Conservation (phyloP, 2,113 vertebrate species). For the Thermophis baileyi region DNA sequence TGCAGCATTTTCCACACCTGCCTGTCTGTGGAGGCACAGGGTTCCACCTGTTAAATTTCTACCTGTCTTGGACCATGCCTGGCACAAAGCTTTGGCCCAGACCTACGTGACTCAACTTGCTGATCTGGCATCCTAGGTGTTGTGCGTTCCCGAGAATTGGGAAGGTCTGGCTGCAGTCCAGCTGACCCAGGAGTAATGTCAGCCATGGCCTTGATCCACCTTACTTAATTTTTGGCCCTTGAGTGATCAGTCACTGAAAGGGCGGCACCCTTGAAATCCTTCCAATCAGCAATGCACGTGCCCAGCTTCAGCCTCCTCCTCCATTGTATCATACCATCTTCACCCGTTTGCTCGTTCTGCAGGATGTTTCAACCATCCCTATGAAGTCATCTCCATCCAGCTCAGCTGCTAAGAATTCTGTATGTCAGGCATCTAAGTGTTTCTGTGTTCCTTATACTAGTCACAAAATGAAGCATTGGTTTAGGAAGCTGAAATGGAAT, state of each 20-base stretch:
- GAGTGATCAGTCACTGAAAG: not conserved
- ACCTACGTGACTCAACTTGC: not conserved
- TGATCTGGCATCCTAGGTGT: not conserved
- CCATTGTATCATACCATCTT: not conserved
- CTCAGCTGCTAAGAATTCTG: not conserved
- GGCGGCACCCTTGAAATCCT: not conserved
- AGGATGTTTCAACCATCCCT: not conserved
- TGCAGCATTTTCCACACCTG: not conserved
- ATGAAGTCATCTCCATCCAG: not conserved
- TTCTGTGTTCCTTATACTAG: not conserved
- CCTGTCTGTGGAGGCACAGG: not conserved
- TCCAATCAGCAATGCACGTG: not conserved
- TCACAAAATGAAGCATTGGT: not conserved
- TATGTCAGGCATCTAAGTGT: not conserved
- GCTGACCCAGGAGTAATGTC: not conserved
- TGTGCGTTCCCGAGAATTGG: not conserved
- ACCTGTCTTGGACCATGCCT: not conserved
- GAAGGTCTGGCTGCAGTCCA: not conserved
- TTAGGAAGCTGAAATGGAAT: not conserved
- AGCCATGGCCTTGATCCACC: not conserved
- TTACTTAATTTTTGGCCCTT: slow-evolving; percentile 3
- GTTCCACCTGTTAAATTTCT: not conserved
- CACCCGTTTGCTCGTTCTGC: not conserved
- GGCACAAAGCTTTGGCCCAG: not conserved
- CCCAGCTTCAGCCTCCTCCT: not conserved